Evolutionary conservation across 2,888 invertebrate genomes (phyloP).

Genomic region (Scaptomyza reducta): DNA sequence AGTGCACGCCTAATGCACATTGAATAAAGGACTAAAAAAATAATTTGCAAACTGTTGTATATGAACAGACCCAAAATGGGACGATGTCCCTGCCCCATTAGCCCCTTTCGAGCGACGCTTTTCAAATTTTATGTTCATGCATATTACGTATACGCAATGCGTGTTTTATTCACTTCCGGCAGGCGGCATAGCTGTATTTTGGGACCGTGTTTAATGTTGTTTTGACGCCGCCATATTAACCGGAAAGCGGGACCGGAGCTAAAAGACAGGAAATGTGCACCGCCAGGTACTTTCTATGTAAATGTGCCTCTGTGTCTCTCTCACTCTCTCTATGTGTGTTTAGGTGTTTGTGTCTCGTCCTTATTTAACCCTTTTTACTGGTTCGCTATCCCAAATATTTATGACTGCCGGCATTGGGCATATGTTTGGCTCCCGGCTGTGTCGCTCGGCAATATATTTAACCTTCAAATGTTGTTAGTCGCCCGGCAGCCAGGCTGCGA

Average conservation of each 20-base stretch:
- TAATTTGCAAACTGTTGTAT: conserved; percentile 65
- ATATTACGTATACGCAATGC: conserved; percentile 63
- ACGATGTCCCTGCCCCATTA: conserved; percentile 5
- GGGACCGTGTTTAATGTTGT: conserved; percentile 76
- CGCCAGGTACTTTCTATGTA: conserved; percentile 79
- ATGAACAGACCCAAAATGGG: not conserved
- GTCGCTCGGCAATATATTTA: conserved; percentile 69
- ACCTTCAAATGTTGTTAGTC: conserved; percentile 66
- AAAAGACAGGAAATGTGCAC: conserved; percentile 74
- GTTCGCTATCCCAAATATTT: conserved; percentile 68
- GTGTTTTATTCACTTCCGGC: conserved; percentile 63
- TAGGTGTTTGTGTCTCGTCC: conserved; percentile 17
- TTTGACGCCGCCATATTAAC: conserved; percentile 81
- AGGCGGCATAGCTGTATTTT: conserved; percentile 32
- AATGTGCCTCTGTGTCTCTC: conserved; percentile 42
- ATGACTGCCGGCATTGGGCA: conserved; percentile 67
- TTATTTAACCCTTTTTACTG: conserved; percentile 67
- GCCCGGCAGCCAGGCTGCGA: not conserved
- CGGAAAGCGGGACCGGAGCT: conserved; percentile 58
- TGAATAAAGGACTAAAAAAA: conserved; percentile 78
- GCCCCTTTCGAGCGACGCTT: conserved; percentile 45
- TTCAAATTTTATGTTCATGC: conserved; percentile 65
- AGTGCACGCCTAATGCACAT: conserved; percentile 71
- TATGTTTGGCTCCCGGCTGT: conserved; percentile 63
- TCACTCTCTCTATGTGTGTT: not conserved